Percentiles rank a stretch among this genome's conserved stretches.
These are phyloP conservation scores for Leuctra nigra DNA, from an alignment of 2,888 invertebrate genomes.

Conservation along the genomic window DNA sequence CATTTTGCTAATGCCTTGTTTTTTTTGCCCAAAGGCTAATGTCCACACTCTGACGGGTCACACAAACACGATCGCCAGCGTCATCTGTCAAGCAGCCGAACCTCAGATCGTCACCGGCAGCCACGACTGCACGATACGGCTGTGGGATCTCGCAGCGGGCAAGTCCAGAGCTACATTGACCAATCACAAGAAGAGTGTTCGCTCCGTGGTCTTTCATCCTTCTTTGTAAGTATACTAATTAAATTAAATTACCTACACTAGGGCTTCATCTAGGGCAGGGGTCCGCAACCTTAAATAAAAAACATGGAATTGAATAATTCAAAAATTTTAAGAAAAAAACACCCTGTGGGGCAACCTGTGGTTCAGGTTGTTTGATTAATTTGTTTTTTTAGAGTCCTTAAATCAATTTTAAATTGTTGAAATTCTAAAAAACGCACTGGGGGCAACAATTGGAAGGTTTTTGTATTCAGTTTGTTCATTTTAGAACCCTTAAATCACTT, in stretches of 20 bases:
- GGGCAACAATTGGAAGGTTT: too few relatives aligned
- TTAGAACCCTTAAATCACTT: too few relatives aligned
- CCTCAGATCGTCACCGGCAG: constrained; percentile 91
- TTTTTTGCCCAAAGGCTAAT: too few relatives aligned
- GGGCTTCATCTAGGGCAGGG: background rate
- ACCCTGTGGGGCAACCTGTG: too few relatives aligned
- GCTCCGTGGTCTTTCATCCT: constrained; percentile 71
- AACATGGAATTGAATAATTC: too few relatives aligned
- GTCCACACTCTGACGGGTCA: constrained; percentile 95
- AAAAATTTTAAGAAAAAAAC: too few relatives aligned
- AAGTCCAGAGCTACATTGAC: constrained; percentile 91
- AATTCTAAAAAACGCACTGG: too few relatives aligned
- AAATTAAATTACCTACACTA: background rate
- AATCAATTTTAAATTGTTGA: too few relatives aligned
- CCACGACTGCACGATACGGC: constrained; percentile 92
- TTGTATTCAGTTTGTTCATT: too few relatives aligned
- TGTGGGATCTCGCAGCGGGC: constrained; percentile 98
- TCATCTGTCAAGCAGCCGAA: constrained; percentile 86
- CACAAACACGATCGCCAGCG: constrained; percentile 94
- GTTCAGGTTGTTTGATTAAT: too few relatives aligned
- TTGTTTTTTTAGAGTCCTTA: constrained; percentile 13
- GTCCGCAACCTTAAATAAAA: too few relatives aligned
- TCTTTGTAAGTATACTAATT: constrained; percentile 47
- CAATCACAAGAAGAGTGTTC: constrained; percentile 95
- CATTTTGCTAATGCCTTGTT: too few relatives aligned